phyloP scores from a whole-genome alignment of 2,797 vertebrate genomes.

The Sparidentex hasta region DNA sequence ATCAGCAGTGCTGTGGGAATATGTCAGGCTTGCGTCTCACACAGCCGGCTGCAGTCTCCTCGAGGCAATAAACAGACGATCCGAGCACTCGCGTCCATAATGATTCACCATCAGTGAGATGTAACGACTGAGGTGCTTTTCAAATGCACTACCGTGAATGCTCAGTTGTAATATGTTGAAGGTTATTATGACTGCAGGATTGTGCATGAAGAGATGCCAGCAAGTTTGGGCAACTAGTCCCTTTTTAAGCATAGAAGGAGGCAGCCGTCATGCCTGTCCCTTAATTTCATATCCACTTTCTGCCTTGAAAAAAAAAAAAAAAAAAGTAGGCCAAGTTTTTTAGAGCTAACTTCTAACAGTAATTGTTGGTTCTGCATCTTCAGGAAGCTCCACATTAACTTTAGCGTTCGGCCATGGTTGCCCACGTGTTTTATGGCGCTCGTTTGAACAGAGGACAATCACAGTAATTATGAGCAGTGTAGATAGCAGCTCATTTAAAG shows the following conservation, averaged over 20 bases:
- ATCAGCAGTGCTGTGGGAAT: slow-evolving; percentile 54
- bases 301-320: not conserved
- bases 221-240: not conserved
- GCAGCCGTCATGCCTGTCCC: not conserved
- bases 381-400: not conserved
- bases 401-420: not conserved
- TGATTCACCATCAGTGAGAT: slow-evolving; percentile 14
- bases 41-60: slow-evolving; percentile 26
- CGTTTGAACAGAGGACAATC: not conserved
- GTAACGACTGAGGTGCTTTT: slow-evolving; percentile 2
- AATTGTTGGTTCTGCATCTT: not conserved
- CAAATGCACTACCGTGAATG: slow-evolving; percentile 1
- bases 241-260: not conserved
- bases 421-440: not conserved
- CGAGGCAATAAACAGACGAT: slow-evolving; percentile 19
- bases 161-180: slow-evolving; percentile 4
- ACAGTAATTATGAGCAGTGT: not conserved
- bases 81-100: not conserved
- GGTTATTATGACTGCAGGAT: not conserved
- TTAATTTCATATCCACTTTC: not conserved
- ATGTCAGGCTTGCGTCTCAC: slow-evolving; percentile 44
- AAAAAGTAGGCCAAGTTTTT: not conserved
- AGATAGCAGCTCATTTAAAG: not conserved
- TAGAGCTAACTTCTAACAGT: not conserved
- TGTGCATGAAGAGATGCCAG: not conserved